Base-by-base conservation (phyloP, 2,113 vertebrate genomes). In the Notarius lentiginosus region DNA sequence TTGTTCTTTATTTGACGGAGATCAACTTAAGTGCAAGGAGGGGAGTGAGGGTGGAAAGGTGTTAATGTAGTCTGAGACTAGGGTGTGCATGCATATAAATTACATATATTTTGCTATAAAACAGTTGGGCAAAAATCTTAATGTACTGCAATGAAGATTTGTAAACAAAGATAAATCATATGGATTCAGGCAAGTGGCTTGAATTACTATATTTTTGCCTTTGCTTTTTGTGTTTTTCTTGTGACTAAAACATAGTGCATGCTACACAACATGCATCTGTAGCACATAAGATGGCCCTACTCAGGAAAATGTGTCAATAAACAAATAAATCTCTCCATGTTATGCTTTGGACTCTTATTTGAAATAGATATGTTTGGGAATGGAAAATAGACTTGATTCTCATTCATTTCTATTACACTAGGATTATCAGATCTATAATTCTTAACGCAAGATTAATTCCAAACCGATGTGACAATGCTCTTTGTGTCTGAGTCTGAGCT, bases 261-360 rank as follows among this genome's bases (percentile, higher is more conserved):
- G 94, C 91, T 90, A 90, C 92, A 84, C 56, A 86, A 85, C 90
- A 92, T 89, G 92, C 88, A 91, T 92, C 89, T 93, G 92, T 94
- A 93, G 91, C 93, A 90, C 88, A 93, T 90, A 91, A 92, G 79
- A 93, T 92, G 81, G 60, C 58, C 70, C 82, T 87, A 87, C 91
- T 90, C 81, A 91, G 89, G 77, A 90, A 90, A 88, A 79, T 85
- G 88, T 92, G 93, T 91, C 89, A 95, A 94, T 95, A 95, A 95
- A 95, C 51, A 60, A 63, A 49, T 73, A 68, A 15, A 68, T 79
- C 58, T 83, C 70, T 77, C n/a, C 22, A n/a, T 77, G 20, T 12
- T 55, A n/a, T 77, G 56, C 17, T 53, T 66, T 51, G 4, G 11
- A n/a, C 53, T 61, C 2, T 60, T 81, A 30, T 53, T 79, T 81